Evolutionary conservation across 35 echinoderm and acorn worm species (phyloP).

Genomic region (Ophioderma brevispina): DNA sequence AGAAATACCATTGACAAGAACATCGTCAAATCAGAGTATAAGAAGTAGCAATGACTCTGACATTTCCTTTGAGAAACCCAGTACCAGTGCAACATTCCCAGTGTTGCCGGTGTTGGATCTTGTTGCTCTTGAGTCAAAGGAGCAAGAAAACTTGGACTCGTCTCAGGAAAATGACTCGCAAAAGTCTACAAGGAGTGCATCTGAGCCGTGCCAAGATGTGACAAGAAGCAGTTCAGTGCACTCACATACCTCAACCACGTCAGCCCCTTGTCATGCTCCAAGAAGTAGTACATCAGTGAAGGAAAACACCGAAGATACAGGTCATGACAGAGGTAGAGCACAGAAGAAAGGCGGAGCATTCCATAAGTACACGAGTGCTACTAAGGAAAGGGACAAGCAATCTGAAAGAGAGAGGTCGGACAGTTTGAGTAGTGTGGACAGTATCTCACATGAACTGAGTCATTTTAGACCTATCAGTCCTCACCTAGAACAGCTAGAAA

Average conservation of each 20-base stretch:
- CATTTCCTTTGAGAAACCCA: not conserved
- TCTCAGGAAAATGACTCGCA: not conserved
- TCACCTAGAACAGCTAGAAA: slow-evolving; percentile 86
- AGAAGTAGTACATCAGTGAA: not conserved
- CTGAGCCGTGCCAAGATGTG: not conserved
- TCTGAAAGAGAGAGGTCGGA: slow-evolving; percentile 37
- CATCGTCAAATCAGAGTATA: not conserved
- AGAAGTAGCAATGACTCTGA: not conserved
- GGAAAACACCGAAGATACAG: not conserved
- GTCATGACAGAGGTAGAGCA: not conserved
- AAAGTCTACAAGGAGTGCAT: not conserved
- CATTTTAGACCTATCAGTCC: slow-evolving; percentile 90
- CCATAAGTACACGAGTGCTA: not conserved
- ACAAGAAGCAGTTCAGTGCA: not conserved
- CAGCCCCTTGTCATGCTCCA: not conserved
- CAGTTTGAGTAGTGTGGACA: slow-evolving; percentile 82
- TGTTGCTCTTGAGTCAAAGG: not conserved
- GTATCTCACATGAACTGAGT: slow-evolving; percentile 80
- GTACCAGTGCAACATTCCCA: not conserved
- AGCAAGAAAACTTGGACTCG: not conserved
- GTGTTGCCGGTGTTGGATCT: not conserved
- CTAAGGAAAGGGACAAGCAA: not conserved
- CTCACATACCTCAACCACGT: not conserved
- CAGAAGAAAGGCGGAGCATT: slow-evolving; percentile 8
- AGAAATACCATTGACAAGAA: not conserved